Conservation (phyloP, 2,888 invertebrate genomes). For the Napeogenes sylphis region DNA sequence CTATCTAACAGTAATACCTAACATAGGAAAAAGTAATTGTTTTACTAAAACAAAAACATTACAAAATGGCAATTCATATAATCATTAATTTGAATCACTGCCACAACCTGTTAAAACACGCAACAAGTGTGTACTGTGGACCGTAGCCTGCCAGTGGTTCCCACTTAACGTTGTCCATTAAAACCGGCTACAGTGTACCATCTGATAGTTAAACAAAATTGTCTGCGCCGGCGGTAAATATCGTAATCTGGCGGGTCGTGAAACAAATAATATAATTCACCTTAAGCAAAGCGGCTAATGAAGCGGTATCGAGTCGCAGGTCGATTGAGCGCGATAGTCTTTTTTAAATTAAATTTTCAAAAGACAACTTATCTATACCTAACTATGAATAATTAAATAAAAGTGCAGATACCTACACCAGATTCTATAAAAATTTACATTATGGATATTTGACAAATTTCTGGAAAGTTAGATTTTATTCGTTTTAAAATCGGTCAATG, state of each 20-base stretch:
- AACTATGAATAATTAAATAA: too few relatives aligned
- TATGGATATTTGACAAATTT: too few relatives aligned
- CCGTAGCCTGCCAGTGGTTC: not conserved
- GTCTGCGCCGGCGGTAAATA: conserved; percentile 2
- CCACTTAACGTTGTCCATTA: not conserved
- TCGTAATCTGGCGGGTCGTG: not conserved
- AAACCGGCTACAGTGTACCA: not conserved
- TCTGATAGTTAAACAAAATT: conserved; percentile 5
- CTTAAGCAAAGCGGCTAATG: conserved; percentile 19
- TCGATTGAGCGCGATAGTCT: not conserved
- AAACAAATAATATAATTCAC: conserved; percentile 14
- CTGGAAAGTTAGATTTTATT: not conserved
- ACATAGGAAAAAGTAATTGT: too few relatives aligned
- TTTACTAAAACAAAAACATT: too few relatives aligned
- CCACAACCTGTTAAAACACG: not conserved
- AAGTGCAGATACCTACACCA: too few relatives aligned
- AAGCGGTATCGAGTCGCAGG: conserved; percentile 23
- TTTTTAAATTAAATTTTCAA: not conserved
- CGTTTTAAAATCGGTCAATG: conserved; percentile 3
- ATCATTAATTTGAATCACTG: too few relatives aligned
- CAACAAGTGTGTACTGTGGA: not conserved
- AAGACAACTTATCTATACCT: too few relatives aligned
- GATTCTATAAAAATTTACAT: too few relatives aligned
- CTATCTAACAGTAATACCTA: too few relatives aligned
- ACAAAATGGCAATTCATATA: too few relatives aligned